These are phyloP conservation scores for Acestrorhynchus altus DNA, from an alignment of 2,797 vertebrate genomes.

Conservation along the genomic window DNA sequence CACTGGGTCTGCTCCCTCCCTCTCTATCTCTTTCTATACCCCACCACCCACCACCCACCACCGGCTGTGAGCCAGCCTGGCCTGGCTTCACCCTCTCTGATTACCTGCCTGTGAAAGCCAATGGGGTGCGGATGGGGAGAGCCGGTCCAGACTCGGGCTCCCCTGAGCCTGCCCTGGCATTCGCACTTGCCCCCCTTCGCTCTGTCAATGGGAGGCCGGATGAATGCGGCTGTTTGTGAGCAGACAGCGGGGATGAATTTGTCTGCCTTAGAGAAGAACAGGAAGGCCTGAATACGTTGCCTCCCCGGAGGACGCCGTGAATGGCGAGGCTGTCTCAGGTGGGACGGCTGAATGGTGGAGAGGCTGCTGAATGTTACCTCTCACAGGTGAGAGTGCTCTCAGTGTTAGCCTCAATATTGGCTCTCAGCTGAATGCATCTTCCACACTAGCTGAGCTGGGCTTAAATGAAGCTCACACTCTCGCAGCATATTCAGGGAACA, in stretches of 20 bases:
- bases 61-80: slow-evolving; percentile 69
- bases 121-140: slow-evolving; percentile 75
- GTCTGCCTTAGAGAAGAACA: slow-evolving; percentile 74
- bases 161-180: slow-evolving; percentile 76
- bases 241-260: slow-evolving; percentile 82
- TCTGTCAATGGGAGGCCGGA: slow-evolving; percentile 75
- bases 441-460: not conserved
- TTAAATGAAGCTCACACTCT: not conserved
- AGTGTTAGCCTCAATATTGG: slow-evolving; percentile 40
- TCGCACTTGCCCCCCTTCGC: slow-evolving; percentile 73
- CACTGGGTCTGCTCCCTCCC: slow-evolving; percentile 67
- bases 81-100: slow-evolving; percentile 74
- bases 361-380: slow-evolving; percentile 73
- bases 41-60: slow-evolving; percentile 50
- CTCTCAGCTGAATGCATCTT: slow-evolving; percentile 37
- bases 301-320: slow-evolving; percentile 53
- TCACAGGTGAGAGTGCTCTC: slow-evolving; percentile 72
- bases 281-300: slow-evolving; percentile 69
- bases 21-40: slow-evolving; percentile 28
- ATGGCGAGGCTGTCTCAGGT: slow-evolving; percentile 55
- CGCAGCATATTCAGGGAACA: not conserved
- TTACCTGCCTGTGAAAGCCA: slow-evolving; percentile 78
- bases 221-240: slow-evolving; percentile 81
- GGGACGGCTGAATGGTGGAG: slow-evolving; percentile 47
- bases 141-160: slow-evolving; percentile 78